phyloP scores from a whole-genome alignment of 2,113 vertebrate genomes.

The Ancistrus triradiatus region DNA sequence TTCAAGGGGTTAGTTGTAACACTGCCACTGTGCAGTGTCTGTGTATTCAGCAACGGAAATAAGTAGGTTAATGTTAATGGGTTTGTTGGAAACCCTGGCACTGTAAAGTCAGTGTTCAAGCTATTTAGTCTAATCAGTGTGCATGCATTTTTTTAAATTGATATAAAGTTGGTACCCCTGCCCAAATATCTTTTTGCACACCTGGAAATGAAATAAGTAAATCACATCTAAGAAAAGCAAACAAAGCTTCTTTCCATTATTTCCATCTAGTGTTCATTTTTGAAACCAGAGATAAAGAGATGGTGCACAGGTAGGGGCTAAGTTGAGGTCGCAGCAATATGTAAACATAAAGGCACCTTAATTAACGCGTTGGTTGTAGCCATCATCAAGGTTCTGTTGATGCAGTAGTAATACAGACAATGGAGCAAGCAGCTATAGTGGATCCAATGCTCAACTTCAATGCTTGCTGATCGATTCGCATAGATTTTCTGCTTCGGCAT shows the following conservation, averaged over 20 bases:
- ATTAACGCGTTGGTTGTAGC: slow-evolving; percentile 68
- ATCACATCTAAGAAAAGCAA: slow-evolving; percentile 37
- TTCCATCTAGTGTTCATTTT: slow-evolving; percentile 17
- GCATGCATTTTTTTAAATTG: too few relatives aligned
- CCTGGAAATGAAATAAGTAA: slow-evolving; percentile 25
- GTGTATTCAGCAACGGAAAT: too few relatives aligned
- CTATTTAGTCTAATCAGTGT: too few relatives aligned
- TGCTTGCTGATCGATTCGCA: slow-evolving; percentile 60
- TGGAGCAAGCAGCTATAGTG: slow-evolving; percentile 25
- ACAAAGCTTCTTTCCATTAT: slow-evolving; percentile 3
- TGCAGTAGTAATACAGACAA: slow-evolving; percentile 46
- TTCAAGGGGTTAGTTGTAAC: too few relatives aligned
- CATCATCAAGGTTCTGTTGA: slow-evolving; percentile 65
- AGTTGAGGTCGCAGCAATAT: slow-evolving; percentile 56
- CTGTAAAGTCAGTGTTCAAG: too few relatives aligned
- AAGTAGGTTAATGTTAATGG: too few relatives aligned
- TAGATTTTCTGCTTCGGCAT: slow-evolving; percentile 69
- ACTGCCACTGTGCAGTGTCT: too few relatives aligned
- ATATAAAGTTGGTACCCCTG: too few relatives aligned
- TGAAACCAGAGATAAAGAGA: not conserved
- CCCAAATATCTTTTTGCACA: too few relatives aligned
- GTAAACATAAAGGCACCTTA: slow-evolving; percentile 66
- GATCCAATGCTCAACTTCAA: slow-evolving; percentile 54
- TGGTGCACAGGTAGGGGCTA: slow-evolving; percentile 55
- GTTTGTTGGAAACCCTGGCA: too few relatives aligned